Percentiles rank a stretch among this genome's conserved stretches.
phyloP scores from a whole-genome alignment of 2,888 invertebrate genomes.

The Raillietiella orientalis region DNA sequence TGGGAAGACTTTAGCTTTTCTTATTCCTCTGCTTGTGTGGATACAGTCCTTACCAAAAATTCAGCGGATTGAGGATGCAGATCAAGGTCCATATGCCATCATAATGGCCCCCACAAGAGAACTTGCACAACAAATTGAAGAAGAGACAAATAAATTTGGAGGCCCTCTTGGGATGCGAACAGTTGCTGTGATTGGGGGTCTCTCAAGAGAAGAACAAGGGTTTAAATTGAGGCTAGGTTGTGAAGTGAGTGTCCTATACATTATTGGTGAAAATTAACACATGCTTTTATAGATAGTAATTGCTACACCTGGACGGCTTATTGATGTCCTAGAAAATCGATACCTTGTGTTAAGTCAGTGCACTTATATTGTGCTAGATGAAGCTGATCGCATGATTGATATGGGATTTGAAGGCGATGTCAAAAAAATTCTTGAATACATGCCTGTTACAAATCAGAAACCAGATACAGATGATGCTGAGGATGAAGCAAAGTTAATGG shows the following conservation, averaged over 20 bases:
- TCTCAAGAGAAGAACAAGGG: slow-evolving; percentile 87
- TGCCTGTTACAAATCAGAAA: slow-evolving; percentile 92
- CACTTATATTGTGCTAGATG: slow-evolving; percentile 82
- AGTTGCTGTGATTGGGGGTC: slow-evolving; percentile 72
- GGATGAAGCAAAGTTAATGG: slow-evolving; percentile 56
- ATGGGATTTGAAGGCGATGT: slow-evolving; percentile 96
- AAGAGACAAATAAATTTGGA: slow-evolving; percentile 92
- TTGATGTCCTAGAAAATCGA: slow-evolving; percentile 90
- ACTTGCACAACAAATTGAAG: slow-evolving; percentile 95
- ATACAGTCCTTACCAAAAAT: slow-evolving; percentile 90
- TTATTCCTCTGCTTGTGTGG: slow-evolving; percentile 88
- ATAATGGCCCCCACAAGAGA: slow-evolving; percentile 98
- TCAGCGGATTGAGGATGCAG: slow-evolving; percentile 58
- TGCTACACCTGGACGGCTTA: slow-evolving; percentile 94
- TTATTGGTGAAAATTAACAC: not conserved
- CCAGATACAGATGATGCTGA: slow-evolving; percentile 96
- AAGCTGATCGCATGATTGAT: slow-evolving; percentile 99
- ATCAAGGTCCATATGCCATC: slow-evolving; percentile 92
- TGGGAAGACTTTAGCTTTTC: slow-evolving; percentile 92
- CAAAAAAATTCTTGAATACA: slow-evolving; percentile 82
- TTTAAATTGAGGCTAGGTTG: slow-evolving; percentile 84
- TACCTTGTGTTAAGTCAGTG: slow-evolving; percentile 89
- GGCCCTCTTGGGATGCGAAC: slow-evolving; percentile 67
- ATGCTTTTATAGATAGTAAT: slow-evolving; percentile 43
- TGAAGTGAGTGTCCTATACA: slow-evolving; percentile 24